Conservation (phyloP, 2,888 invertebrate genomes). For the Drosophila picticornis region DNA sequence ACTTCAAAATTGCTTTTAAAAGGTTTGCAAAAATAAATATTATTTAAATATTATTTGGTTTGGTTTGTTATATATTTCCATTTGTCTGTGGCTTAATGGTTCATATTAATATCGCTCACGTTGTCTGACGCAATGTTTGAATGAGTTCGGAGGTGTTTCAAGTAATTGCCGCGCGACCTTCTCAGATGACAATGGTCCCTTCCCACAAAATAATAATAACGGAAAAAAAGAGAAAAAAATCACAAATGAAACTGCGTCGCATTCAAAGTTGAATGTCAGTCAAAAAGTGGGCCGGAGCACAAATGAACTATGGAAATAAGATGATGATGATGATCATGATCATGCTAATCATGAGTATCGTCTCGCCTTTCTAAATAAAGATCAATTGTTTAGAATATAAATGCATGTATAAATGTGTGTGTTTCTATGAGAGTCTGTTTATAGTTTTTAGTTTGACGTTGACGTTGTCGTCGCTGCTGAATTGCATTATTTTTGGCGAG, state of each 20-base stretch:
- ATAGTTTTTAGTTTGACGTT: slow-evolving; percentile 44
- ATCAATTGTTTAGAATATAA: slow-evolving; percentile 70
- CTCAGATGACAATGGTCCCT: slow-evolving; percentile 71
- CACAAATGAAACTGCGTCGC: slow-evolving; percentile 60
- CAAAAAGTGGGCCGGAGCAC: slow-evolving; percentile 53
- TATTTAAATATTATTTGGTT: slow-evolving; percentile 71
- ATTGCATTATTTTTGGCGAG: slow-evolving; percentile 73
- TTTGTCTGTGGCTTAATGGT: slow-evolving; percentile 46
- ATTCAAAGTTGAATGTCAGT: slow-evolving; percentile 68
- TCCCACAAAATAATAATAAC: slow-evolving; percentile 33
- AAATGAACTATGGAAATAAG: slow-evolving; percentile 21
- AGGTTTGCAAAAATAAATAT: slow-evolving; percentile 64
- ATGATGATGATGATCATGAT: slow-evolving; percentile 11
- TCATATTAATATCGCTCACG: slow-evolving; percentile 57
- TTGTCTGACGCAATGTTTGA: slow-evolving; percentile 68
- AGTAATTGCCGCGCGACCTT: slow-evolving; percentile 69
- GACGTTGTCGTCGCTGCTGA: slow-evolving; percentile 54
- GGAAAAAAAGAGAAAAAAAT: slow-evolving; percentile 18
- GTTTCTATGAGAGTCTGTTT: slow-evolving; percentile 16
- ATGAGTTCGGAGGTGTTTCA: slow-evolving; percentile 46
- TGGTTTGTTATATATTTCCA: slow-evolving; percentile 21
- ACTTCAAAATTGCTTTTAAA: slow-evolving; percentile 70
- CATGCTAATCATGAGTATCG: slow-evolving; percentile 17
- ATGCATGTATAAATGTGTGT: slow-evolving; percentile 9
- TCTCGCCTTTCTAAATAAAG: slow-evolving; percentile 68